phyloP scores from a whole-genome alignment of 2,797 vertebrate genomes.

The Nasua narica region DNA sequence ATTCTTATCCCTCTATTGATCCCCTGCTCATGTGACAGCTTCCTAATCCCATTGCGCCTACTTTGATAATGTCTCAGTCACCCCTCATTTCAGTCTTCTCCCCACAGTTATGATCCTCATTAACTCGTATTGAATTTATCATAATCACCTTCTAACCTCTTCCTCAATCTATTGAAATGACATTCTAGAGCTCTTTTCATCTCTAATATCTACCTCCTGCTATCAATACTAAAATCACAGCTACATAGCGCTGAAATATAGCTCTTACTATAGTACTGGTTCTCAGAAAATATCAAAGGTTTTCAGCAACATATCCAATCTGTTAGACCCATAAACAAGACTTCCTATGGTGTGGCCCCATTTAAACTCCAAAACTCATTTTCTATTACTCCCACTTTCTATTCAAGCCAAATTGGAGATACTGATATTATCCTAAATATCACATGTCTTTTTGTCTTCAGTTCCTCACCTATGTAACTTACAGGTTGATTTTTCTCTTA shows the following conservation, averaged over 20 bases:
- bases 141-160: background rate
- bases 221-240: background rate
- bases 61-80: background rate
- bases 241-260: background rate
- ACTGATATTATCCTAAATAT: background rate
- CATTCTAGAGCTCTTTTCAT: background rate
- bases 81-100: background rate
- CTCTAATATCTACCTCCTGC: background rate
- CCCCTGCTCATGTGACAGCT: background rate
- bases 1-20: background rate
- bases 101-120: background rate
- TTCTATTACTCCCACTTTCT: background rate
- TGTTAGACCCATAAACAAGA: background rate
- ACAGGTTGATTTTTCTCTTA: background rate
- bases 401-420: background rate
- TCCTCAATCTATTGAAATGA: background rate
- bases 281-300: background rate
- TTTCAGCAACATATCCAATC: background rate
- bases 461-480: background rate
- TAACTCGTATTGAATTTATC: background rate
- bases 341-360: background rate
- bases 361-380: background rate
- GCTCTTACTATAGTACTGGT: background rate
- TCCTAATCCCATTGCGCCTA: background rate
- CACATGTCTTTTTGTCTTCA: background rate